Evolutionary conservation across 2,113 vertebrate genomes (phyloP), one percentile per base, ranked within the genome.

Genomic region (Falco punctatus): DNA sequence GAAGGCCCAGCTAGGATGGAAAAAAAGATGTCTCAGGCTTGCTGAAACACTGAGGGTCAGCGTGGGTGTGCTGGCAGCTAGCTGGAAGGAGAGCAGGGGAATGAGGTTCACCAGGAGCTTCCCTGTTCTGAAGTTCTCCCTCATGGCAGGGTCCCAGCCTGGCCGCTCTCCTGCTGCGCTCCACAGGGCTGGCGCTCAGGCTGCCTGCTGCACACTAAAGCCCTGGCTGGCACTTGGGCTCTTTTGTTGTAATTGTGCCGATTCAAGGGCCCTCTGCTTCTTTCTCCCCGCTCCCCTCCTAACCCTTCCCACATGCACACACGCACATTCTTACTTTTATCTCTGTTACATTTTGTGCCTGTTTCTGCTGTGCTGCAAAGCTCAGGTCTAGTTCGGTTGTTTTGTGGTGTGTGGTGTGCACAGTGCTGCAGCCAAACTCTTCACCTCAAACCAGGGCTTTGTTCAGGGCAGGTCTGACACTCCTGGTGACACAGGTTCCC

Each of bases 161-260:
- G 51, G n/a, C 46, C 83, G 7, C 19, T 72, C 24, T 81, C 3
- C 2, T 20, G 8, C 40, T 55, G 48, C 85, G 40, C 57, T 66
- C 48, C 17, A 8, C 21, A 46, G 51, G 62, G 40, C 38, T 92
- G 67, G 51, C 17, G 28, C 22, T n/a, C 2, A 3, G 21, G 58
- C 38, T 59, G 32, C 21, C 20, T 0, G 0, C 15, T 0, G 3
- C 49, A 24, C 22, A 6, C 32, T 44, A 11, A n/a, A 86, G 28
- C 13, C 33, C 42, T 59, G 32, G 13, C 11, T 38, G 49, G 24
- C 20, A 8, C 52, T 33, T 42, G 9, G 33, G 21, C 15, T 67
- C 7, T 62, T 84, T 38, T 66, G 15, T 32, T 85, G 10, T 42
- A 52, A 17, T 18, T 33, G 15, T 64, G 32, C 21, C 2, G 2